phyloP scores from a whole-genome alignment of 1,140 invertebrate species.

The Drosophila navojoa region DNA sequence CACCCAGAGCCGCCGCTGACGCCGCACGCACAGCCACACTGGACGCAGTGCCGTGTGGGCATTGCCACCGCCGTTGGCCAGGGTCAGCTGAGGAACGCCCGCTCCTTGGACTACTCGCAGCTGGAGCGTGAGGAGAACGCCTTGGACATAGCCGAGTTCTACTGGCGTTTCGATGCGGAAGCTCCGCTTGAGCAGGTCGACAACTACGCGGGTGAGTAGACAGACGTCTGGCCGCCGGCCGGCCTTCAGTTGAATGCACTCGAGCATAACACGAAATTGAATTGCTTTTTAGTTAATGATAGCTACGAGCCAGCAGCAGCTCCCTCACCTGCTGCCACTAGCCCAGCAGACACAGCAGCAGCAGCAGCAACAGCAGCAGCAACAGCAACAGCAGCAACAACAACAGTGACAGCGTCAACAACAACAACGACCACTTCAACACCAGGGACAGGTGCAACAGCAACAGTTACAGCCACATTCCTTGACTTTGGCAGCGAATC shows the following conservation, averaged over 20 bases:
- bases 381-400: slow-evolving; percentile 11
- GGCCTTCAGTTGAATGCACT: slow-evolving; percentile 36
- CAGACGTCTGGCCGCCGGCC: neutral
- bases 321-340: slow-evolving; percentile 24
- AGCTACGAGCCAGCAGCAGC: slow-evolving; percentile 48
- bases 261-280: slow-evolving; percentile 34
- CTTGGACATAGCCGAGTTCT: slow-evolving; percentile 81
- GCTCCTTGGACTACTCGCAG: slow-evolving; percentile 78
- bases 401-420: neutral
- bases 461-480: slow-evolving; percentile 53
- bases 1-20: slow-evolving; percentile 51
- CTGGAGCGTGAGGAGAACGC: slow-evolving; percentile 72
- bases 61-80: slow-evolving; percentile 47
- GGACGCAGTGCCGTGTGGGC: slow-evolving; percentile 68
- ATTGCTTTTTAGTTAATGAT: slow-evolving; percentile 49
- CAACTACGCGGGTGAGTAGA: slow-evolving; percentile 60
- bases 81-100: slow-evolving; percentile 76
- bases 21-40: slow-evolving; percentile 68
- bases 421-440: slow-evolving; percentile 15
- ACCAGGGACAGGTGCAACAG: slow-evolving; percentile 8
- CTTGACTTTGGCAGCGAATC: slow-evolving; percentile 84
- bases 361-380: neutral
- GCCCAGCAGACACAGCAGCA: slow-evolving; percentile 15
- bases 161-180: slow-evolving; percentile 80
- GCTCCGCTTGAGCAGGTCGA: slow-evolving; percentile 63